These are phyloP conservation scores for Epinephelus moara DNA, from an alignment of 2,113 vertebrate genomes.

Conservation along the genomic window DNA sequence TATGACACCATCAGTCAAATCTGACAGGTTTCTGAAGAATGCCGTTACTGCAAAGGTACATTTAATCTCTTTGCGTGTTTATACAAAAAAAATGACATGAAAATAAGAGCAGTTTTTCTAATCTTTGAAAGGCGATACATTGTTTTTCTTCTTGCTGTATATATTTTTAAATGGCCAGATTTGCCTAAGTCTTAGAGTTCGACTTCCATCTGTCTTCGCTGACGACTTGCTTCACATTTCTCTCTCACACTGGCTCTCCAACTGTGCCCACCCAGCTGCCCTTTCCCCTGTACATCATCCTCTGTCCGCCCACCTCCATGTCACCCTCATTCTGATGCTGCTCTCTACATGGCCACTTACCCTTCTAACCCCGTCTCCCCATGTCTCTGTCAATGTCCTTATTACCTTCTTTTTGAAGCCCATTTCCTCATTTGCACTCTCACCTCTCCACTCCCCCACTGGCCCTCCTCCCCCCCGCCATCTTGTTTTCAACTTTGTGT, in stretches of 20 bases:
- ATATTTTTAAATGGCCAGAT: conserved; percentile 3
- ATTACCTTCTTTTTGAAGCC: conserved; percentile 32
- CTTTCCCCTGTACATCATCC: conserved; percentile 26
- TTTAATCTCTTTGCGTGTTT: conserved; percentile 49
- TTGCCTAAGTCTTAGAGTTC: not conserved
- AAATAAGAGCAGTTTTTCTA: conserved; percentile 1
- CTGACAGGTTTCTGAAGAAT: conserved; percentile 41
- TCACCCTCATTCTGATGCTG: conserved; percentile 29
- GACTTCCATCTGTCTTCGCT: not conserved
- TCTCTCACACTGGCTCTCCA: not conserved
- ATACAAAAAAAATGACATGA: conserved; percentile 24
- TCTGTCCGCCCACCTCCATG: not conserved
- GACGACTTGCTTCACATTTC: not conserved
- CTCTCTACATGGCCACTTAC: conserved; percentile 45
- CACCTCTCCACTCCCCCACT: conserved; percentile 3
- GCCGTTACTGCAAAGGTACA: conserved; percentile 25
- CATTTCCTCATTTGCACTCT: conserved; percentile 39
- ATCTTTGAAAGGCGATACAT: conserved; percentile 20
- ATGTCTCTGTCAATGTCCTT: conserved; percentile 44
- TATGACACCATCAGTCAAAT: conserved; percentile 58
- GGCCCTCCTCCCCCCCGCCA: not conserved
- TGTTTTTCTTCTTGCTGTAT: not conserved
- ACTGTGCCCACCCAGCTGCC: not conserved
- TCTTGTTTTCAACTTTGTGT: conserved; percentile 55
- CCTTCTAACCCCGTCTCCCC: conserved; percentile 45